Base-by-base conservation (phyloP, 2,888 invertebrate species). In the Cancer borealis region DNA sequence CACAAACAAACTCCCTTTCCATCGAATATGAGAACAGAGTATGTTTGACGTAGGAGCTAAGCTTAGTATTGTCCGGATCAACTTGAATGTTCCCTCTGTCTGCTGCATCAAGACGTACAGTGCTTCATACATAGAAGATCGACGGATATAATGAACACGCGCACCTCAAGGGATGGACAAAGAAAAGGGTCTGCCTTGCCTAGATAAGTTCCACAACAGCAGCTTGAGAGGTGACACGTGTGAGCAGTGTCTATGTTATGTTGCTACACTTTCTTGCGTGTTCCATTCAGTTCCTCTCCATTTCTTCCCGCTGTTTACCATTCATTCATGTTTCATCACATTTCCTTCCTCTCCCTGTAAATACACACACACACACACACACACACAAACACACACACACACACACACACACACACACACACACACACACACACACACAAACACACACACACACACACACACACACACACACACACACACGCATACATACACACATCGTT, bases 381-480 rank as follows among this genome's bases (percentile, higher is more conserved):
- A 79, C 79, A 79, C 79, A 79, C 79, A 79, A 30, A 87, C 87
- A 30, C 30, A 87, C 39, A 87, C 87, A 87, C 87, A 87, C 87
- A 87, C 87, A 87, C 87, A 87, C 87, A 87, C 87, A 87, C 87
- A 87, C 87, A 87, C 87, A 87, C 87, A 87, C 87, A 87, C 87
- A 87, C 87, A 87, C 87, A 87, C 87, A 87, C 87, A 87, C 87
- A 87, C 87, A 87, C 87, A 87, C 87, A 66, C 66, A 66, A 17
- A 66, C 66, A 66, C 66, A 66, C 66, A 49, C 49, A 49, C 73
- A n/a, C 91, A 92, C 91, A 73, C 73, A 39, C 91, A 73, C 73
- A 46, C 79, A 91, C 91, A 91, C 91, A 91, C 91, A 91, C 91
- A 73, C 73, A 73, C 73, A 73, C 91, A 91, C 91, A 91, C 91